Evolutionary conservation across 1,140 invertebrate genomes (phyloP), one percentile per base, ranked within the genome.

Genomic region (Spodoptera frugiperda): DNA sequence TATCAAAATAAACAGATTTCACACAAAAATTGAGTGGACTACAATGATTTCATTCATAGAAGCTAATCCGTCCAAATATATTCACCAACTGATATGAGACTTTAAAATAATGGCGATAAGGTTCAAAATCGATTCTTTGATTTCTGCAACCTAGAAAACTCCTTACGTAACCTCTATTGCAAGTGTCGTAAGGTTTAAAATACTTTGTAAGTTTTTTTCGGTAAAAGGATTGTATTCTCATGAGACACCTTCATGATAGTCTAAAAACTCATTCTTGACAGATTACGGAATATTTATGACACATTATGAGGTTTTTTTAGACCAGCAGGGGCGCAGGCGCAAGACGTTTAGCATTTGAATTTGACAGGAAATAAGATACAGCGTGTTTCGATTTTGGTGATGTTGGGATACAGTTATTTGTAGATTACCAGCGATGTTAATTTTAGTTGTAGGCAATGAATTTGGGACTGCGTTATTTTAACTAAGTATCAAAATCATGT

Each of bases 271-370:
- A 84, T 85, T 83, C 80, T 88, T 85, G 79, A 89, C 82, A 86
- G 82, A 85, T 89, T 86, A 88, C 82, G 70, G 76, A 71, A 90
- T 90, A 89, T 88, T 90, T 87, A 88, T 82, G 87, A 82, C 83
- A 85, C 79, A 84, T 85, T 85, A 86, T 89, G 78, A 72, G 61
- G 77, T 80, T 82, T 81, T 83, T 87, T 81, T 82, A 21, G 49
- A 63, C 74, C 82, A 81, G 82, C 86, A 84, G 84, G 82, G 82
- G 84, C 71, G 78, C 55, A 73, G 25, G 53, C 61, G 53, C 44
- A 12, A 25, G 48, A 30, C 61, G 54, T 48, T 73, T 48, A 65
- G 39, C 71, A 75, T 76, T 76, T 78, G 72, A 81, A 73, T 72
- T 82, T 84, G 84, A 81, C 82, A 82, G 79, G 74, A 67, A 82